Evolutionary conservation across 2,888 invertebrate genomes (phyloP), one percentile per base, ranked within the genome.

Genomic region (Drosophila mettleri): DNA sequence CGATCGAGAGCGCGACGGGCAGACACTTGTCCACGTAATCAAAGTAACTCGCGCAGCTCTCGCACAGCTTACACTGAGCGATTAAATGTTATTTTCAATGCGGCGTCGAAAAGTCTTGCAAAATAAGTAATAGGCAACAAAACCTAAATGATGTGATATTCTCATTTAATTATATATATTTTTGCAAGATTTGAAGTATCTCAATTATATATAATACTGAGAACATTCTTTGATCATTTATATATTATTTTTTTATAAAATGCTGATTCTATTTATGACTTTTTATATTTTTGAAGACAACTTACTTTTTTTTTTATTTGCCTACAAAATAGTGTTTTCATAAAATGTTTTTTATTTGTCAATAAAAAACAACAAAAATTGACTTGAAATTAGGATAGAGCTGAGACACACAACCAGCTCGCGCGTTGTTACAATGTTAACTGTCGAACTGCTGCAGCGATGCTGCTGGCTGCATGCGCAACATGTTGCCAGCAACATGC

Each of bases 11-110:
- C 41, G 46, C 49, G 24, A 14, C 18, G 31, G n/a, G 38, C 46
- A 60, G 60, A 51, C 83, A 76, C 71, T 78, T 86, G 83, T 86
- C 86, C 83, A 83, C 83, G 83, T 83, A 86, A 85, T 74, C 88
- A 86, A 76, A 77, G 54, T 64, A 48, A 55, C 57, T 68, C 39
- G 70, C 52, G 58, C 69, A 69, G 59, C 31, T 18, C 76, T 45
- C 45, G 54, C 57, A 74, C 72, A 83, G 65, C 31, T 70, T 51
- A 48, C n/a, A 7, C 9, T 10, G 34, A 27, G 2, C 8, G 3
- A 3, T n/a, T 2, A 5, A 22, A n/a, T 36, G 33, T 20, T 18
- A 2, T n/a, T 33, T 48, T 7, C 3, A 7, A 29, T 7, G 14
- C 12, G 6, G 1, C 1, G 22, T n/a, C 5, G n/a, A 43, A 4